Conservation (phyloP, 2,888 invertebrate genomes). For the Ypsolopha sequella region DNA sequence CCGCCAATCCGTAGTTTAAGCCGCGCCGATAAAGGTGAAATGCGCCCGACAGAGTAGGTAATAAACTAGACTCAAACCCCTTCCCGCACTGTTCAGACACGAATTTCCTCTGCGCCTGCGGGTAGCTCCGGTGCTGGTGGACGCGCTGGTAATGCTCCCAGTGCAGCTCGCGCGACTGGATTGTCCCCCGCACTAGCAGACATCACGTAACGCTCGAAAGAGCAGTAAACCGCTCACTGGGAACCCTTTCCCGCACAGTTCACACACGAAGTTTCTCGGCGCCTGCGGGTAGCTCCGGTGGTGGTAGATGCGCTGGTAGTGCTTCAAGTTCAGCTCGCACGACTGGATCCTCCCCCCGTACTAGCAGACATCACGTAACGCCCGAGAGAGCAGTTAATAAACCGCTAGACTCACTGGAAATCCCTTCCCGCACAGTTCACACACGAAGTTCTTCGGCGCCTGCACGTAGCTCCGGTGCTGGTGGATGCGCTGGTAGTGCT, state of each 20-base stretch:
- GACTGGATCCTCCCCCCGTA: conserved; percentile 21
- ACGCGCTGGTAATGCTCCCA: conserved; percentile 5
- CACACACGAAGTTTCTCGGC: conserved; percentile 5
- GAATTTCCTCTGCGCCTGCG: not conserved
- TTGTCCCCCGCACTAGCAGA: conserved; percentile 17
- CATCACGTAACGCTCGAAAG: too few species aligned
- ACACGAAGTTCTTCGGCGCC: conserved; percentile 2
- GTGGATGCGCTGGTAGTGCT: conserved; percentile 5
- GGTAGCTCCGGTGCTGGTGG: conserved; percentile 5
- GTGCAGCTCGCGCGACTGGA: conserved; percentile 9
- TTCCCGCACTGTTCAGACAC: conserved; percentile 10
- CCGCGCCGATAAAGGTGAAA: too few species aligned
- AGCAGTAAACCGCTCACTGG: too few species aligned
- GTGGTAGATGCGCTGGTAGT: conserved; percentile 4
- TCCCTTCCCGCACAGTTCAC: conserved; percentile 9
- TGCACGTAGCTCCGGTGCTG: conserved; percentile 4
- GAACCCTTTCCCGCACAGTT: conserved; percentile 8
- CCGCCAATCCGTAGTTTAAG: too few species aligned
- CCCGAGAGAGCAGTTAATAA: too few species aligned
- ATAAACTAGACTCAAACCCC: too few species aligned
- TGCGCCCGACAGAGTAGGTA: too few species aligned
- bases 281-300: conserved; percentile 4
- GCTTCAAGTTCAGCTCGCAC: conserved; percentile 5
- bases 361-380: not conserved
- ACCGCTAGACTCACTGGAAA: conserved; percentile 5